These are phyloP conservation scores for Byasa hedistus DNA, from an alignment of 2,888 invertebrate genomes.

Conservation along the genomic window DNA sequence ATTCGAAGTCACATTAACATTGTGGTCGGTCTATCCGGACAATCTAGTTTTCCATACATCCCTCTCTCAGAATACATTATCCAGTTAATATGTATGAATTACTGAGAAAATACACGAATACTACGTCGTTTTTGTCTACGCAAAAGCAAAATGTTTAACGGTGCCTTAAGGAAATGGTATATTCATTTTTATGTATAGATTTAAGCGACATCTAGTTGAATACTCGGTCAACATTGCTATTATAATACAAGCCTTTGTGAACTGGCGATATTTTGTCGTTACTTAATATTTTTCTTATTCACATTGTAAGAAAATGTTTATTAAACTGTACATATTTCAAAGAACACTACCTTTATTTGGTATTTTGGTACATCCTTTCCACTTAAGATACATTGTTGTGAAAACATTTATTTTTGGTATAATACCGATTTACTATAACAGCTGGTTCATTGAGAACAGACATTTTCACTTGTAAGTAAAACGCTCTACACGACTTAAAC, in stretches of 20 bases:
- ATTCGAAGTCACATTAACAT: constrained; percentile 46
- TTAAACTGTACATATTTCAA: background rate
- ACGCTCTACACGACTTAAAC: constrained; percentile 18
- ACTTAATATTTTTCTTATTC: background rate
- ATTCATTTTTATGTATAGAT: background rate
- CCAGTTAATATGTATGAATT: constrained; percentile 27
- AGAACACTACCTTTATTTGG: background rate
- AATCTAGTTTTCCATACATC: constrained; percentile 49
- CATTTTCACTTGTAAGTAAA: constrained; percentile 20
- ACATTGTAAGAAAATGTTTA: background rate
- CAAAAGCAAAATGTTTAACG: background rate
- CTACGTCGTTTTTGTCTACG: background rate
- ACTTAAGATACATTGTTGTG: background rate
- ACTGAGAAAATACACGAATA: constrained; percentile 34
- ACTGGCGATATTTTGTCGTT: background rate
- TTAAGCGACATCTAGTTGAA: constrained; percentile 8
- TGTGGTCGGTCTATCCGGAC: constrained; percentile 45
- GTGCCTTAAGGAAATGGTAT: background rate
- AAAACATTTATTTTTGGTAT: constrained; percentile 33
- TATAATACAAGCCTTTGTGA: background rate
- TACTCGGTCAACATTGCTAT: background rate
- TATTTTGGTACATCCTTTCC: background rate
- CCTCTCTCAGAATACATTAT: constrained; percentile 28
- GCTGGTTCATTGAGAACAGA: constrained; percentile 52
- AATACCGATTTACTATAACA: constrained; percentile 45